phyloP scores from a whole-genome alignment of 2,888 invertebrate species.

The Calliopum simillimum region DNA sequence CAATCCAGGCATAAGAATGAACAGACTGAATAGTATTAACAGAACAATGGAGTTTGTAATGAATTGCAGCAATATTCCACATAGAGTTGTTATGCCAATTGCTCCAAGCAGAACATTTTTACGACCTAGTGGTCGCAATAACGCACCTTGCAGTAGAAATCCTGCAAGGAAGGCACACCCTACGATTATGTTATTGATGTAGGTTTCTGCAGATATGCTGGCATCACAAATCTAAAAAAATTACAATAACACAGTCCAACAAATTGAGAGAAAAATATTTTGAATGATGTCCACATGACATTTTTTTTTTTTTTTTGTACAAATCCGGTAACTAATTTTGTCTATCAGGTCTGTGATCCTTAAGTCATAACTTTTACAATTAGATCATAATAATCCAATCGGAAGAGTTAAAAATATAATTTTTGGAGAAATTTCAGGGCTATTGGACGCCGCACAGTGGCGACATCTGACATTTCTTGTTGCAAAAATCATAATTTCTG shows the following conservation, averaged over 20 bases:
- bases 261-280: too few species aligned
- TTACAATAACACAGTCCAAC: neutral
- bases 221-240: slow-evolving; percentile 55
- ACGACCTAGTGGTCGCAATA: slow-evolving; percentile 61
- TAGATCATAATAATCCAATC: too few species aligned
- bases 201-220: slow-evolving; percentile 56
- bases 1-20: slow-evolving; percentile 58
- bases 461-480: too few species aligned
- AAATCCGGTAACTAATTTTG: too few species aligned
- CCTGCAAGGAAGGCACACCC: slow-evolving; percentile 61
- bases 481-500: too few species aligned
- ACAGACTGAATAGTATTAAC: slow-evolving; percentile 59
- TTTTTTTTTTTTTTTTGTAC: too few species aligned
- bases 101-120: slow-evolving; percentile 57
- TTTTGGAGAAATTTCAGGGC: too few species aligned
- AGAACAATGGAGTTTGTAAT: slow-evolving; percentile 53
- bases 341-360: too few species aligned
- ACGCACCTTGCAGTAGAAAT: slow-evolving; percentile 57
- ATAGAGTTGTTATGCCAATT: slow-evolving; percentile 51
- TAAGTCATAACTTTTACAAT: too few species aligned
- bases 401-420: too few species aligned
- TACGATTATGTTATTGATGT: slow-evolving; percentile 59
- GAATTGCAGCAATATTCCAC: slow-evolving; percentile 59
- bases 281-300: too few species aligned
- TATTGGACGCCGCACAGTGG: too few species aligned